Conservation (phyloP, 2,797 vertebrate genomes). For the Pagetopsis macropterus region DNA sequence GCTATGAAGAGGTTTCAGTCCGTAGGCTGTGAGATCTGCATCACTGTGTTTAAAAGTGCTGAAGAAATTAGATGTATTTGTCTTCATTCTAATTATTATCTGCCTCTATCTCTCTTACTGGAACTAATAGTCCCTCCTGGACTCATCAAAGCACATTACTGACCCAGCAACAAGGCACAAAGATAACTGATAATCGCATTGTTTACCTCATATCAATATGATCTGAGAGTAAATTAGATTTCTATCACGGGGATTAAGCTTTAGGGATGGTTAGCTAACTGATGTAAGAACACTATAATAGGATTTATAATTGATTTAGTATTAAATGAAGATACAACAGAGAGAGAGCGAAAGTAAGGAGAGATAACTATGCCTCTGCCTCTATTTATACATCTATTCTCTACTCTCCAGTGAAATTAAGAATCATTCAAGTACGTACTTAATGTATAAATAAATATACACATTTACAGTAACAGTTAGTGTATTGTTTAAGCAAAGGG, state of each 20-base stretch:
- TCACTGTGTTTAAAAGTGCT: conserved; percentile 6
- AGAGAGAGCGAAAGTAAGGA: too few relatives aligned
- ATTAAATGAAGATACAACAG: conserved; percentile 29
- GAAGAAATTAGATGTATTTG: conserved; percentile 23
- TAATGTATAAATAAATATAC: too few relatives aligned
- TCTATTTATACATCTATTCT: not conserved
- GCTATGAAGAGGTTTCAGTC: conserved; percentile 17
- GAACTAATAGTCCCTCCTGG: conserved; percentile 15
- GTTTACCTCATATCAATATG: conserved; percentile 29
- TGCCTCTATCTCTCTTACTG: conserved; percentile 8
- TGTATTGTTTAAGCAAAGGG: too few relatives aligned
- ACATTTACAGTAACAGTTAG: too few relatives aligned
- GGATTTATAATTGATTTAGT: conserved; percentile 54
- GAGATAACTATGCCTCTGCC: not conserved
- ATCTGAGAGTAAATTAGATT: conserved; percentile 45
- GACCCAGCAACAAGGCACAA: conserved; percentile 2
- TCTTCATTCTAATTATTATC: conserved; percentile 13
- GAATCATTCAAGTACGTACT: too few relatives aligned
- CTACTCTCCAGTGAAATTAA: not conserved
- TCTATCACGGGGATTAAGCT: conserved; percentile 54
- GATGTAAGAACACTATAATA: conserved; percentile 51
- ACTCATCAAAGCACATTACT: conserved; percentile 37
- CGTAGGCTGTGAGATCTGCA: not conserved
- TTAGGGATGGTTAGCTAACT: conserved; percentile 14
- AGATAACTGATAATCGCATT: conserved; percentile 31